Evolutionary conservation across 2,797 vertebrate species (phyloP), one percentile per base, ranked within the genome.

Genomic region (Microctenopoma lineatum): DNA sequence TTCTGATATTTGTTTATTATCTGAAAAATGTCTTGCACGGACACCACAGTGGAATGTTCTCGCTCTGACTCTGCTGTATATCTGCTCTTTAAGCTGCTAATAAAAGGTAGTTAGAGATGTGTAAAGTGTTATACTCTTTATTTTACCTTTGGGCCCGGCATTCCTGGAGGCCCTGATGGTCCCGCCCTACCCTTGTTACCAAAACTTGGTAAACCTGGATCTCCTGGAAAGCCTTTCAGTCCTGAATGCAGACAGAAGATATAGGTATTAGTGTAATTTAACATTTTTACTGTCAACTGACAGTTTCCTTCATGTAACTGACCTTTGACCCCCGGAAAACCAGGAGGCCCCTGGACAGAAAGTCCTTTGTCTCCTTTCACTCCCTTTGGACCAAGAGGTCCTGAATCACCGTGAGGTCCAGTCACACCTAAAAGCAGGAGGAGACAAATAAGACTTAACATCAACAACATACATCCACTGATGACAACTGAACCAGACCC

Each of bases 101-200:
- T 21, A 21, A 21, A 21, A 21, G 21, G 21, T 21, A 21, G 21
- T 21, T 21, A 21, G 21, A 21, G 21, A 21, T 21, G 21, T 21
- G 21, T 21, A 21, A 38, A 46, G 16, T 2, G 48, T 51, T 26
- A 56, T 16, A 39, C 18, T 66, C 39, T 41, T 42, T 16, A 34
- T 4, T 11, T 62, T 74, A 95, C 94, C 94, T 94, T 93, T 6
- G 50, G 13, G 1, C 94, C 94, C 0, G 87, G 85, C 45, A 76
- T 75, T 61, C 94, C 94, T 14, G 90, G 91, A n/a, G 86, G 81
- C 3, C 94, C 94, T 1, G 83, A 88, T 2, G 92, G 92, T 9
- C 94, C 94, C 0, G 84, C 85, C 25, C 88, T 83, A 14, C 94
- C 94, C 62, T 88, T 86, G 38, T 81, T 76, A 10, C 94, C 94